A percentile compares a stretch with the other conserved stretches of the same genome.
These are phyloP conservation scores for Helicoverpa zea DNA, from an alignment of 1,140 invertebrate species.

Conservation along the genomic window DNA sequence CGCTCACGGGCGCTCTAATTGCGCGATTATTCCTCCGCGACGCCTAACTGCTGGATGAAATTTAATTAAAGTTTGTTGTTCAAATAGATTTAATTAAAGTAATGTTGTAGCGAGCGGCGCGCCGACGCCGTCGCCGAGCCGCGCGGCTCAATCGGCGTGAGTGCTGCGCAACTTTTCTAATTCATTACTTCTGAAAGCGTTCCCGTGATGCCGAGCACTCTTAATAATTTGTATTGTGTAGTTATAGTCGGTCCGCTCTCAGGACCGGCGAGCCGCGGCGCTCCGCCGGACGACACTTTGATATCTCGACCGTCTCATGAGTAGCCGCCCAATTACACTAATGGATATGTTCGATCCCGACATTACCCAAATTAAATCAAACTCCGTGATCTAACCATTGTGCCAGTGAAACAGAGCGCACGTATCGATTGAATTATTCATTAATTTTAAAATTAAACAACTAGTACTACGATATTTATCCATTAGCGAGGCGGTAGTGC, in stretches of 20 bases:
- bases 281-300: slow-evolving; percentile 43
- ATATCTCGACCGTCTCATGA: slow-evolving; percentile 52
- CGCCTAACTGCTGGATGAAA: slow-evolving; percentile 86
- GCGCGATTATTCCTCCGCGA: slow-evolving; percentile 86
- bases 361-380: slow-evolving; percentile 63
- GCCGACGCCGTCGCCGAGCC: slow-evolving; percentile 75
- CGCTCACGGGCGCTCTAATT: slow-evolving; percentile 86
- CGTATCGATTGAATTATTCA: slow-evolving; percentile 72
- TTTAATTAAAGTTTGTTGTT: slow-evolving; percentile 87
- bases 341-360: slow-evolving; percentile 57
- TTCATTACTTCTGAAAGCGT: slow-evolving; percentile 87
- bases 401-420: slow-evolving; percentile 51
- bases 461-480: slow-evolving; percentile 80
- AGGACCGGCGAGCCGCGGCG: background rate
- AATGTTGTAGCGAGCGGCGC: slow-evolving; percentile 83
- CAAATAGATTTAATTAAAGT: slow-evolving; percentile 87
- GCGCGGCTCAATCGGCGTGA: slow-evolving; percentile 84
- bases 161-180: slow-evolving; percentile 87
- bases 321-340: slow-evolving; percentile 53
- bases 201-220: slow-evolving; percentile 85
- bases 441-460: slow-evolving; percentile 75
- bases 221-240: slow-evolving; percentile 87
- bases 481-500: slow-evolving; percentile 77
- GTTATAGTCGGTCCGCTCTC: slow-evolving; percentile 68
- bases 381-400: slow-evolving; percentile 57